These are phyloP conservation scores for Denticeps clupeoides DNA, from an alignment of 2,797 vertebrate species.

Conservation along the genomic window DNA sequence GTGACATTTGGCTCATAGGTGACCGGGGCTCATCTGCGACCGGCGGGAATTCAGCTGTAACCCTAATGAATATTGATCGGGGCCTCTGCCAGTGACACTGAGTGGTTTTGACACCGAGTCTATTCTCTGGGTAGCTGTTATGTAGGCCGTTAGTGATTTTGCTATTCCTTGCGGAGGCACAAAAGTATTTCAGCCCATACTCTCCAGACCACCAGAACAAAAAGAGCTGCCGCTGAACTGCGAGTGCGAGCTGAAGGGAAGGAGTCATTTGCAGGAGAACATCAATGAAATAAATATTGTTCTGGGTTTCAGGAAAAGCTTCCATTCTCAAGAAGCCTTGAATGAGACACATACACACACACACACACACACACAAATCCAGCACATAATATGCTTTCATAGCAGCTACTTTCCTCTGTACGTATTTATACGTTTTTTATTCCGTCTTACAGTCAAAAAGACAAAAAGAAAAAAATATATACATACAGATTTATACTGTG, in stretches of 20 bases:
- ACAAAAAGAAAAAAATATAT: too few species aligned
- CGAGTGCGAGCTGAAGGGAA: too few species aligned
- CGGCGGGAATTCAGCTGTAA: neutral
- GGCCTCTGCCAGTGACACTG: constrained; percentile 6
- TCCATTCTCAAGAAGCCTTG: too few species aligned
- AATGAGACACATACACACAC: too few species aligned
- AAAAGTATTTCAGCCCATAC: too few species aligned
- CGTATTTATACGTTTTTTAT: too few species aligned
- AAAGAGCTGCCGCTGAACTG: neutral
- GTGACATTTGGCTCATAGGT: neutral
- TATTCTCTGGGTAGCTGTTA: constrained; percentile 1
- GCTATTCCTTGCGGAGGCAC: neutral
- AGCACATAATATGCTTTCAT: too few species aligned
- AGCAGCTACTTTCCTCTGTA: too few species aligned
- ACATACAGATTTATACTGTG: too few species aligned
- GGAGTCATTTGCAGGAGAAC: too few species aligned
- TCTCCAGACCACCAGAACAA: neutral
- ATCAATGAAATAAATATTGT: neutral
- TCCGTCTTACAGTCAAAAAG: neutral
- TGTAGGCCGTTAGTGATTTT: neutral
- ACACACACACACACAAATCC: too few species aligned
- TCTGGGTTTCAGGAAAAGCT: neutral
- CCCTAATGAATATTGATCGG: constrained; percentile 9
- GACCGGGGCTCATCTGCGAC: neutral
- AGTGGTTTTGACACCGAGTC: constrained; percentile 7